Evolutionary conservation across 2,888 invertebrate genomes (phyloP).

Genomic region (Hofmannophila pseudospretella): DNA sequence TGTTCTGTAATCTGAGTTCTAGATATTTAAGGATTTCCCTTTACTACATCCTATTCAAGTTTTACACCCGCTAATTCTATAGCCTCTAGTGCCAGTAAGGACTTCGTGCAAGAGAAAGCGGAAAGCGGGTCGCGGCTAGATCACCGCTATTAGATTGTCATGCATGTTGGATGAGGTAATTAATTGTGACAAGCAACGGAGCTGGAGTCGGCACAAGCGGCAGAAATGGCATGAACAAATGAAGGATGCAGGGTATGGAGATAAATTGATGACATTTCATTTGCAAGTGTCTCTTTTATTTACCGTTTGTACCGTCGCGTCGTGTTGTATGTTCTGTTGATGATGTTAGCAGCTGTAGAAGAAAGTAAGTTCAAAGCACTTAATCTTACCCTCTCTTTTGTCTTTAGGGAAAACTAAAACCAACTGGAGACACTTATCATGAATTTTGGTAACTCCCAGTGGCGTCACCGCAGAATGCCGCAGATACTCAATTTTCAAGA

Average conservation of each 20-base stretch:
- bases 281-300: not conserved
- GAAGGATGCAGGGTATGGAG: not conserved
- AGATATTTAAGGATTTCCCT: no score
- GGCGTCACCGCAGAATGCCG: no score
- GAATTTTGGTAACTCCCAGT: no score
- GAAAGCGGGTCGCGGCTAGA: slow-evolving; percentile 69
- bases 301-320: not conserved
- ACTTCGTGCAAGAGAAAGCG: slow-evolving; percentile 72
- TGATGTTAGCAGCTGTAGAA: not conserved
- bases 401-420: no score
- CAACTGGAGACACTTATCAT: no score
- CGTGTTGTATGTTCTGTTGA: not conserved
- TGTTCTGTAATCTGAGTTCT: no score
- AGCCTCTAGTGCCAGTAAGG: slow-evolving; percentile 46
- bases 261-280: not conserved
- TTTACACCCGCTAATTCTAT: slow-evolving; percentile 23
- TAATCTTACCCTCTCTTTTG: no score
- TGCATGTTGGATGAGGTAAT: slow-evolving; percentile 70
- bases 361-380: no score
- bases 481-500: no score
- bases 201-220: slow-evolving; percentile 11
- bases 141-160: slow-evolving; percentile 73
- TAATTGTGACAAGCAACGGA: slow-evolving; percentile 55
- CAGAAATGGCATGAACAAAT: slow-evolving; percentile 5
- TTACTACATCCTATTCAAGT: no score